A percentile compares a stretch with the other conserved stretches of the same genome.
Conservation (phyloP, 2,113 vertebrate species). For the Anarrhichthys ocellatus region DNA sequence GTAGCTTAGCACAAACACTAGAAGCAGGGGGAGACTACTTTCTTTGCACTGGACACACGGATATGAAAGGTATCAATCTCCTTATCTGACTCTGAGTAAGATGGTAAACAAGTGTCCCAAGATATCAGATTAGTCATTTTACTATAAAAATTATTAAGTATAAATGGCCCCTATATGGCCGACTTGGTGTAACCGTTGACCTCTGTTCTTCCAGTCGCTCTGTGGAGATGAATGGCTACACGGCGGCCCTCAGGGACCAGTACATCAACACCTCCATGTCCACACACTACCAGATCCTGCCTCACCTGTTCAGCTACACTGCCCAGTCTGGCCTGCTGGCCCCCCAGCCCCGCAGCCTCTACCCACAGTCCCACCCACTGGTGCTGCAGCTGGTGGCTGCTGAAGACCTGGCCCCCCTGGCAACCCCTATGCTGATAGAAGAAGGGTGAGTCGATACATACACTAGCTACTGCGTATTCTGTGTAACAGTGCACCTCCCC, state of each 20-base stretch:
- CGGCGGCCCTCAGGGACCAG: constrained; percentile 93
- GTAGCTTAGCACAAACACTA: neutral
- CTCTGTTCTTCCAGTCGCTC: constrained; percentile 86
- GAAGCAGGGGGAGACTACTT: neutral
- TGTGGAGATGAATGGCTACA: constrained; percentile 93
- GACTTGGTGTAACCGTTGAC: neutral
- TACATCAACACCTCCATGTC: constrained; percentile 93
- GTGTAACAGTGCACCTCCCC: too few species aligned
- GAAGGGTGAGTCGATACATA: constrained; percentile 87
- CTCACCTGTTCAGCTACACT: constrained; percentile 95
- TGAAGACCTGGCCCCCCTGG: constrained; percentile 91
- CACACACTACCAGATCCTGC: constrained; percentile 94
- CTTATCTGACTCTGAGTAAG: neutral
- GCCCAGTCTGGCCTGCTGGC: constrained; percentile 91
- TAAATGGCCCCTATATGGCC: neutral
- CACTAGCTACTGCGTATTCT: neutral
- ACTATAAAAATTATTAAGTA: neutral
- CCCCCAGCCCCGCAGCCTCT: constrained; percentile 90
- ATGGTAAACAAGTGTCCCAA: neutral
- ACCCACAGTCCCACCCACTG: constrained; percentile 93
- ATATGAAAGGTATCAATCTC: neutral
- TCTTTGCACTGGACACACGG: neutral
- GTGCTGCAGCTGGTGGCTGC: constrained; percentile 95
- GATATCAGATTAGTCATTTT: neutral
- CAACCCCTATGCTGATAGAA: constrained; percentile 97